Conservation (phyloP, 2,113 vertebrate species). For the Pimephales promelas region DNA sequence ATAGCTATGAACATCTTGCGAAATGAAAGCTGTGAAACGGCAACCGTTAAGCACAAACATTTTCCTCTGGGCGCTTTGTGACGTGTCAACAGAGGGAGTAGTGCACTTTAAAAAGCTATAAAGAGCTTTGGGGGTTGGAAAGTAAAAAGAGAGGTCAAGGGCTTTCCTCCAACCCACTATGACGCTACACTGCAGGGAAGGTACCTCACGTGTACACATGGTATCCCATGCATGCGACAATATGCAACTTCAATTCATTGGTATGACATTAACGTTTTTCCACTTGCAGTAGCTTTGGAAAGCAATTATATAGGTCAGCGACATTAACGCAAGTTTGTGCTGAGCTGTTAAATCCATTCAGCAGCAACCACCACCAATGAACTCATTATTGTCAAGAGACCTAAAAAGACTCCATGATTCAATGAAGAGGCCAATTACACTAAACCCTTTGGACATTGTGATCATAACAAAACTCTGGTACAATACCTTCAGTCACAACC, state of each 20-base stretch:
- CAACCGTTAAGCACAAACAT: too few relatives aligned
- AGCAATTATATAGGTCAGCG: constrained; percentile 38
- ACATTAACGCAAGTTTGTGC: constrained; percentile 38
- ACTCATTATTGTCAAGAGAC: constrained; percentile 34
- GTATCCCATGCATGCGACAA: not conserved
- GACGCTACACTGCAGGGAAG: constrained; percentile 21
- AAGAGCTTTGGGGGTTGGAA: constrained; percentile 19
- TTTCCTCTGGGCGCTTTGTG: not conserved
- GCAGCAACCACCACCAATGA: constrained; percentile 40
- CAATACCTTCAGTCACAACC: constrained; percentile 47
- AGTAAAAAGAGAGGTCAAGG: constrained; percentile 10
- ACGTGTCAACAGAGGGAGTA: constrained; percentile 45
- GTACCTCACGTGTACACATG: constrained; percentile 6
- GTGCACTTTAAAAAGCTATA: constrained; percentile 34
- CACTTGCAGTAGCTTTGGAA: not conserved
- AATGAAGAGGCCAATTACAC: not conserved
- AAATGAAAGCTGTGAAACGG: not conserved
- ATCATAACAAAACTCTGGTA: constrained; percentile 37
- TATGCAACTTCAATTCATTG: constrained; percentile 3
- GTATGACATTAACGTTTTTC: not conserved
- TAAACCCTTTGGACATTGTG: constrained; percentile 32
- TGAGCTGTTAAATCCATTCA: constrained; percentile 32
- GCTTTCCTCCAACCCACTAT: constrained; percentile 17
- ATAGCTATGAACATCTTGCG: not conserved
- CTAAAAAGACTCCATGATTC: constrained; percentile 18